Conservation (phyloP, 1,140 invertebrate genomes). For the Macrotrachela quadricornifera region DNA sequence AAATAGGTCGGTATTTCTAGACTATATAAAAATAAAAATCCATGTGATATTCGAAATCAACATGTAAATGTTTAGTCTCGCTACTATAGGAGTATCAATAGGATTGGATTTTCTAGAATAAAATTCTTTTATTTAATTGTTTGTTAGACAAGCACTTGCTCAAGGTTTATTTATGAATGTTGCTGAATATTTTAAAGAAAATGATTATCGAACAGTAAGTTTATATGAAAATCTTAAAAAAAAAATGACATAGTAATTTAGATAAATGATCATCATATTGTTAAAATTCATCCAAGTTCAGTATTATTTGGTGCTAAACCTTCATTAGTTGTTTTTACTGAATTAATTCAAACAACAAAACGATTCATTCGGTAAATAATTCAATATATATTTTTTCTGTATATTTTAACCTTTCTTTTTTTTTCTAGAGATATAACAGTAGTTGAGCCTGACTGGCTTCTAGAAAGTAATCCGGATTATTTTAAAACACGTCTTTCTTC, state of each 20-base stretch:
- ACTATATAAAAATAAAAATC: too few relatives aligned
- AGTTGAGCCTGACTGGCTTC: neutral
- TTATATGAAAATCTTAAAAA: neutral
- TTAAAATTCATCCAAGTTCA: constrained; percentile 57
- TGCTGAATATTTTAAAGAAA: constrained; percentile 55
- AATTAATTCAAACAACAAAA: constrained; percentile 61
- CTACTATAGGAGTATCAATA: neutral
- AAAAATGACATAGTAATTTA: constrained; percentile 1
- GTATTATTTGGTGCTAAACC: constrained; percentile 49
- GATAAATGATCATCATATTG: constrained; percentile 9
- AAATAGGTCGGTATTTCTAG: too few relatives aligned
- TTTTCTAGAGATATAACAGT: neutral
- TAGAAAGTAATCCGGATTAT: constrained; percentile 2
- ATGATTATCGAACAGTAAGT: constrained; percentile 47
- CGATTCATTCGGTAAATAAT: constrained; percentile 45
- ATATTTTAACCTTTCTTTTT: neutral
- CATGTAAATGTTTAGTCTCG: too few relatives aligned
- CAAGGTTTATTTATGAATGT: constrained; percentile 67
- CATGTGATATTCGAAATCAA: too few relatives aligned
- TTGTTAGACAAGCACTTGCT: constrained; percentile 41
- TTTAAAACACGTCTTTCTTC: neutral
- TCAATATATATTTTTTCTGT: neutral
- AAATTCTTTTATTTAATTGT: neutral
- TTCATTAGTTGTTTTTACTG: constrained; percentile 59
- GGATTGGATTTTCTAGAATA: neutral